Base-by-base conservation (phyloP, 1,140 invertebrate genomes). In the Nasonia vitripennis region DNA sequence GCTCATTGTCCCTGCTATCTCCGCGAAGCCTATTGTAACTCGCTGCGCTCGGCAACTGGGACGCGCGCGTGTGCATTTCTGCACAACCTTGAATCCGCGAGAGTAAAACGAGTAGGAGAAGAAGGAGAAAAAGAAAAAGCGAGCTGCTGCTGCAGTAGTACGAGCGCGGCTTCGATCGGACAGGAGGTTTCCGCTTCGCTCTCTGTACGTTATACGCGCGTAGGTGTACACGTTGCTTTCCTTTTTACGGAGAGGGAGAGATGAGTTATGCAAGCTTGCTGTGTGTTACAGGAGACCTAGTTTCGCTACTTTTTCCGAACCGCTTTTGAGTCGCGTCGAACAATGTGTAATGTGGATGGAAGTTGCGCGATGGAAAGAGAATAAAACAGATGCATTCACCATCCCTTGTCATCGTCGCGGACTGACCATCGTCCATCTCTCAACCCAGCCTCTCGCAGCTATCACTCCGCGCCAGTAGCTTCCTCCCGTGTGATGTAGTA, bases 151-250 rank as follows among this genome's bases (percentile, higher is more conserved):
- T 41, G 10, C 31, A 83, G 81, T 83, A 77, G 81, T 83, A 77
- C 73, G 81, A 77, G 81, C 17, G 14, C 34, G 10, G 48, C 51
- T 83, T 83, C 80, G 80, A 81, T 81, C 80, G 23, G 80, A 48
- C 80, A 37, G 55, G 23, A 41, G 20, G 17, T 27, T n/a, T n/a
- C 20, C 55, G 17, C 17, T 62, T n/a, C 7, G 55, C 17, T 5
- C 51, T 20, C n/a, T 27, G 27, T n/a, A 20, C 20, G 14, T 17
- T 62, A 7, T 55, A 17, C 5, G 17, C 17, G 17, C 9, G 20
- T 20, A 62, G 20, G 17, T 20, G 6, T n/a, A n/a, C 1, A 27
- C 20, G 55, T 17, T 20, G 4, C 55, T 62, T 17, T 4, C 6
- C 20, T 62, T n/a, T 62, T 7, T 62, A 62, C 20, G 55, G 55